These are phyloP conservation scores for Pteronotus mesoamericanus DNA, from an alignment of 2,797 vertebrate genomes.

Conservation along the genomic window DNA sequence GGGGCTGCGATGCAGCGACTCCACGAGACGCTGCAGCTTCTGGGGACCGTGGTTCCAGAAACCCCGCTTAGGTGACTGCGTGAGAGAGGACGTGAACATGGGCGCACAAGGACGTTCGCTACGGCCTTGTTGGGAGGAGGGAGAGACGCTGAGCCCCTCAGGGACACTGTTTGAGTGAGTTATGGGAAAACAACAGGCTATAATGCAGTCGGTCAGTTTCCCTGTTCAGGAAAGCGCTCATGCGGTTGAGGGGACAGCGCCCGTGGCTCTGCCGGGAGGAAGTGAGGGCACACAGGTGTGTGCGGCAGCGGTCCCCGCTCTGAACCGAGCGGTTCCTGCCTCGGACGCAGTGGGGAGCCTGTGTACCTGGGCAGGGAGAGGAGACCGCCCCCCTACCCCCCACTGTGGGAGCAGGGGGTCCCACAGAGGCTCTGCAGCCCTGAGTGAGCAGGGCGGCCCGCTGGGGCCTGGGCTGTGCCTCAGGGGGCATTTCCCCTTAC, in stretches of 20 bases:
- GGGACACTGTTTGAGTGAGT: neutral
- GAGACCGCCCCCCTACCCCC: too few relatives aligned
- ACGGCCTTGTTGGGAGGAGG: fast-evolving
- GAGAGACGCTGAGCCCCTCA: neutral
- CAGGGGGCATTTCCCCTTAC: fast-evolving
- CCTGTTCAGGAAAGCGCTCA: neutral
- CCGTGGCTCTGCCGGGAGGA: fast-evolving
- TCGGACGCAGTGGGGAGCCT: neutral
- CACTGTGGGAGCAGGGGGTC: neutral
- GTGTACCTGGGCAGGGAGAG: fast-evolving
- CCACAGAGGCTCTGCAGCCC: too few relatives aligned
- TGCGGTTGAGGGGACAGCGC: fast-evolving
- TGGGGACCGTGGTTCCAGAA: neutral
- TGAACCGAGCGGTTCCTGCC: fast-evolving
- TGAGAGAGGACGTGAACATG: neutral
- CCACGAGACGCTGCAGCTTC: fast-evolving
- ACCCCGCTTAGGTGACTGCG: fast-evolving
- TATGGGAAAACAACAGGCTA: neutral
- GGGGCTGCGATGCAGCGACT: neutral
- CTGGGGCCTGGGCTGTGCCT: fast-evolving
- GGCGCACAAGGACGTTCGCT: fast-evolving
- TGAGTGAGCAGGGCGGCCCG: neutral
- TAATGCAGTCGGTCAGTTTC: fast-evolving
- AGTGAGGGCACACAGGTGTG: fast-evolving
- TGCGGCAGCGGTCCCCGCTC: too few relatives aligned